Evolutionary conservation across 2,113 vertebrate genomes (phyloP).

Genomic region (Chionis minor): DNA sequence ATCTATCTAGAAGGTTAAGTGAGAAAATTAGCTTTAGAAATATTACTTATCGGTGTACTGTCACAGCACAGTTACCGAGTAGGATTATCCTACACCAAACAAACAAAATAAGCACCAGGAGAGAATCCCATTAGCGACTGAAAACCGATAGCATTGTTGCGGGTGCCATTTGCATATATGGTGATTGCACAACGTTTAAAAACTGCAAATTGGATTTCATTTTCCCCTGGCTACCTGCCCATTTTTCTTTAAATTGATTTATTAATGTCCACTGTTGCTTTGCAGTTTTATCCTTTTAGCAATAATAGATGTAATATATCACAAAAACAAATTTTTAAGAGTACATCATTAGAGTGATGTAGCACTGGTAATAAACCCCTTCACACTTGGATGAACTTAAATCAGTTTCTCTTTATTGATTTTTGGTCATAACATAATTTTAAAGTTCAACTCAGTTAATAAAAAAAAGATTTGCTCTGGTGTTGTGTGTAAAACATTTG

Average conservation of each 20-base stretch:
- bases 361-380: conserved; percentile 86
- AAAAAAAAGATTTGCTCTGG: conserved; percentile 81
- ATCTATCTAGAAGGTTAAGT: conserved; percentile 65
- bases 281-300: conserved; percentile 87
- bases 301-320: conserved; percentile 88
- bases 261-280: conserved; percentile 81
- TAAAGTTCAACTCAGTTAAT: conserved; percentile 89
- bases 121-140: conserved; percentile 46
- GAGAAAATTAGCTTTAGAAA: conserved; percentile 62
- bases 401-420: conserved; percentile 90
- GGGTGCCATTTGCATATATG: conserved; percentile 61
- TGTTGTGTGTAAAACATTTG: conserved; percentile 70
- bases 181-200: conserved; percentile 61
- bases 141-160: neutral
- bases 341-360: conserved; percentile 88
- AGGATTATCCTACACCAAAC: conserved; percentile 23
- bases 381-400: conserved; percentile 87
- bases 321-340: conserved; percentile 87
- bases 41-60: conserved; percentile 14
- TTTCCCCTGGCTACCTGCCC: conserved; percentile 73
- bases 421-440: conserved; percentile 89
- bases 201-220: conserved; percentile 61
- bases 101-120: neutral
- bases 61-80: neutral
- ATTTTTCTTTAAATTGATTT: conserved; percentile 83